A percentile compares a stretch with the other conserved stretches of the same genome.
phyloP scores from a whole-genome alignment of 2,888 invertebrate species.

The Drosophila nr. fundita region DNA sequence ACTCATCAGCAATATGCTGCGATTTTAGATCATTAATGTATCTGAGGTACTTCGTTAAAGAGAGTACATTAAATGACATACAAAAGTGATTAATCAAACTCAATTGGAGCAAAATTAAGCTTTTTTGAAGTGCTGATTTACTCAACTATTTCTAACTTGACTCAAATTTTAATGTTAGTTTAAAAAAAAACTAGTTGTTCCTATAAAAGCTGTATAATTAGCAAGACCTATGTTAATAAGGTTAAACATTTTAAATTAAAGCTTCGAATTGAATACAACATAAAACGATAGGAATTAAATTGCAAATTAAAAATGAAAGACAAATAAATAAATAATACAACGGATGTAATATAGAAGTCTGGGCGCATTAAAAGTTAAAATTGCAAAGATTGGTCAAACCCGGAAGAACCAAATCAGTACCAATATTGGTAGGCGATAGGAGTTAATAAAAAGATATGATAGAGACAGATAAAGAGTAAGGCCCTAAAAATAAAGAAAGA shows the following conservation, averaged over 20 bases:
- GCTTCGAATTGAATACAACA: neutral
- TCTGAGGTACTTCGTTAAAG: neutral
- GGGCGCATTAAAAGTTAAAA: neutral
- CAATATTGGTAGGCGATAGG: neutral
- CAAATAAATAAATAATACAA: neutral
- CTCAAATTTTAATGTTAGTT: neutral
- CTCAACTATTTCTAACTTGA: neutral
- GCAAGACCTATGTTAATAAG: neutral
- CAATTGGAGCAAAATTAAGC: neutral
- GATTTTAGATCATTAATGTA: constrained; percentile 10
- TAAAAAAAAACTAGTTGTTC: neutral
- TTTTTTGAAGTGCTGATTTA: neutral
- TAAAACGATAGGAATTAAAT: neutral
- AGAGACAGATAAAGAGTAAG: neutral
- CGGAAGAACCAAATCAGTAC: neutral
- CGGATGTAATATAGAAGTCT: neutral
- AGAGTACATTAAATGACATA: neutral
- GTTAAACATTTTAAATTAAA: neutral
- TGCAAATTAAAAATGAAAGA: neutral
- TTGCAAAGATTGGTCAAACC: neutral
- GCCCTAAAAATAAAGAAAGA: neutral
- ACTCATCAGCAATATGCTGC: constrained; percentile 5
- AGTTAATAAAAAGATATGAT: neutral
- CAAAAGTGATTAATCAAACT: neutral
- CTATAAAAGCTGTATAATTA: neutral